Evolutionary conservation across 1,140 invertebrate genomes (phyloP).

Genomic region (Triops longicaudatus): DNA sequence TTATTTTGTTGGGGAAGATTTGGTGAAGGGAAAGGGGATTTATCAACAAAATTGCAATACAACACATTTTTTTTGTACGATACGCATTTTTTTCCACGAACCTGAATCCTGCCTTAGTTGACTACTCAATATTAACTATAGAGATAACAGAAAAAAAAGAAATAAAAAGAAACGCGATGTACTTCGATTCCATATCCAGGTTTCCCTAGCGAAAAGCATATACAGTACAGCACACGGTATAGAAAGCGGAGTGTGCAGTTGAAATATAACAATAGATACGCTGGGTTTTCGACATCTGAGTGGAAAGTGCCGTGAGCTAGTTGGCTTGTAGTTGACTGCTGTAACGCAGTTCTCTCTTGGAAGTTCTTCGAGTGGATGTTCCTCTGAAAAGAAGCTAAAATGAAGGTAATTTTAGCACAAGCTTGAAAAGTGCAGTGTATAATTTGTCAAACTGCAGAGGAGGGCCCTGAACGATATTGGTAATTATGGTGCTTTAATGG

Average conservation of each 20-base stretch:
- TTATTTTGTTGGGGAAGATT: too few relatives aligned
- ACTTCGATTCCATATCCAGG: not conserved
- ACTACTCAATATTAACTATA: too few relatives aligned
- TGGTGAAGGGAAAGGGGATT: too few relatives aligned
- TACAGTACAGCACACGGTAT: not conserved
- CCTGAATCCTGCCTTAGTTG: too few relatives aligned
- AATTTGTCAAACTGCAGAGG: not conserved
- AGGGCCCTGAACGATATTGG: not conserved
- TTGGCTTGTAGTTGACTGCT: not conserved
- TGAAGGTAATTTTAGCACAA: not conserved
- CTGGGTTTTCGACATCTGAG: not conserved
- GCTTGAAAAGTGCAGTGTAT: not conserved
- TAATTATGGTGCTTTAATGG: not conserved
- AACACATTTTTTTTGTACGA: too few relatives aligned
- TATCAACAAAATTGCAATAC: too few relatives aligned
- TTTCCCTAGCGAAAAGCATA: not conserved
- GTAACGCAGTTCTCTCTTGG: too few relatives aligned
- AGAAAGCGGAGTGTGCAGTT: not conserved
- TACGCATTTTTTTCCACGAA: too few relatives aligned
- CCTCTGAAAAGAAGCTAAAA: not conserved
- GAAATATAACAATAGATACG: not conserved
- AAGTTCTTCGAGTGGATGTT: not conserved
- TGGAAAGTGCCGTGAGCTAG: not conserved
- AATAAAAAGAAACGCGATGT: too few relatives aligned
- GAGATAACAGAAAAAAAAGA: too few relatives aligned